Percentiles rank a stretch among this genome's conserved stretches.
phyloP scores from a whole-genome alignment of 2,113 vertebrate genomes.

The Macquaria australasica region DNA sequence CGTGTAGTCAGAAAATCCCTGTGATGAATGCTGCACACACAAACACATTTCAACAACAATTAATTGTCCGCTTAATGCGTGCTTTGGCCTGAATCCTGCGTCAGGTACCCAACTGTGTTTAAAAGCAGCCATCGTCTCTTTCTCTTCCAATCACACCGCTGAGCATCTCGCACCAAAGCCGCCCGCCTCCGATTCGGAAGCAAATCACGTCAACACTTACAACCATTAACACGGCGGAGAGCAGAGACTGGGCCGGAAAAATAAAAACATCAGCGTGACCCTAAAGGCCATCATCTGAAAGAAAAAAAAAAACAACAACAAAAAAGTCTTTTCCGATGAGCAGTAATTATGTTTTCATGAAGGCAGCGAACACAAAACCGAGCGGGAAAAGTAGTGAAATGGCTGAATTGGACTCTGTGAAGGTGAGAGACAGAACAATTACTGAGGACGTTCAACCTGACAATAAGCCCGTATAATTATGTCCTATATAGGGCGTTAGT shows the following conservation, averaged over 20 bases:
- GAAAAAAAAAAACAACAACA: no score
- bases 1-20: constrained; percentile 23
- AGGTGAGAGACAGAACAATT: constrained; percentile 66
- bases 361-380: constrained; percentile 28
- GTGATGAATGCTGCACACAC: constrained; percentile 35
- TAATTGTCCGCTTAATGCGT: constrained; percentile 47
- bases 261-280: constrained; percentile 46
- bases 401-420: constrained; percentile 32
- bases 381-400: constrained; percentile 29
- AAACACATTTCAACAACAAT: constrained; percentile 54
- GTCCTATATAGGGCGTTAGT: constrained; percentile 9
- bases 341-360: constrained; percentile 68
- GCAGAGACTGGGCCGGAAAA: constrained; percentile 29
- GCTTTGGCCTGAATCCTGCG: constrained; percentile 62
- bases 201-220: constrained; percentile 64
- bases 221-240: constrained; percentile 49
- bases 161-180: constrained; percentile 34
- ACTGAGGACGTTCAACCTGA: constrained; percentile 46
- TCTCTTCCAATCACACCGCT: constrained; percentile 46
- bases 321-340: constrained; percentile 54
- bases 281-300: constrained; percentile 54
- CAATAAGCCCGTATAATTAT: constrained; percentile 49
- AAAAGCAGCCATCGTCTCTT: constrained; percentile 56
- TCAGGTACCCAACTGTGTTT: constrained; percentile 59
- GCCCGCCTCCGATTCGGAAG: constrained; percentile 52